These are phyloP conservation scores for Podocnemis expansa DNA, from an alignment of 2,113 vertebrate species.

Conservation along the genomic window DNA sequence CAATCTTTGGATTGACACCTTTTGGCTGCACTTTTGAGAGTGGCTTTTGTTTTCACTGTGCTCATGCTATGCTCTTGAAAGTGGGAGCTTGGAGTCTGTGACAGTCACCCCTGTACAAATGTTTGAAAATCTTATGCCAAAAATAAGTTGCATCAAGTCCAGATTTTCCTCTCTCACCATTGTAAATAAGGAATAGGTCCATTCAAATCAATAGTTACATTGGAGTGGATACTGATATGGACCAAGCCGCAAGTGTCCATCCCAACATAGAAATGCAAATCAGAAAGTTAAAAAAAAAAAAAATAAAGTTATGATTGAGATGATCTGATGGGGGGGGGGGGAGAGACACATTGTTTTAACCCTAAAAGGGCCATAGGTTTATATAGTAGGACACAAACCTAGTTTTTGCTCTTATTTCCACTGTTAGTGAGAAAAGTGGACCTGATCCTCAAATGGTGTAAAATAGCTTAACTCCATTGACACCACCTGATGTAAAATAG, in stretches of 20 bases:
- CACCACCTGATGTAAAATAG: neutral
- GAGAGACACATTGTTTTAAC: neutral
- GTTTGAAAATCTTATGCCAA: neutral
- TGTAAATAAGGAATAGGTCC: neutral
- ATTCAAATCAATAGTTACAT: neutral
- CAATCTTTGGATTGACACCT: neutral
- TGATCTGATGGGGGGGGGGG: neutral
- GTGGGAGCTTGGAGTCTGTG: neutral
- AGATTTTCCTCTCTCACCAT: neutral
- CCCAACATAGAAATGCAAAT: neutral
- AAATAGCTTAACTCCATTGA: neutral
- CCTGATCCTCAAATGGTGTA: neutral
- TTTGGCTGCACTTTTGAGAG: neutral
- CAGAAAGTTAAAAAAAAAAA: slow-evolving; percentile 12
- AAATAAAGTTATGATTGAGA: neutral
- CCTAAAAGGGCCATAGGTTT: neutral
- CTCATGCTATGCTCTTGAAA: neutral
- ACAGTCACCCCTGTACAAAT: neutral
- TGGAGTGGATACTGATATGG: neutral
- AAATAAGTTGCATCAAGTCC: neutral
- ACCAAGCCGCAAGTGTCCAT: neutral
- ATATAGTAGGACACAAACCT: fast-evolving
- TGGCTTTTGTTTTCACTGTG: neutral
- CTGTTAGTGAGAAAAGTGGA: neutral
- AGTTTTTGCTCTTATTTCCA: neutral